Conservation (phyloP, 2,797 vertebrate genomes). For the Bucorvus abyssinicus region DNA sequence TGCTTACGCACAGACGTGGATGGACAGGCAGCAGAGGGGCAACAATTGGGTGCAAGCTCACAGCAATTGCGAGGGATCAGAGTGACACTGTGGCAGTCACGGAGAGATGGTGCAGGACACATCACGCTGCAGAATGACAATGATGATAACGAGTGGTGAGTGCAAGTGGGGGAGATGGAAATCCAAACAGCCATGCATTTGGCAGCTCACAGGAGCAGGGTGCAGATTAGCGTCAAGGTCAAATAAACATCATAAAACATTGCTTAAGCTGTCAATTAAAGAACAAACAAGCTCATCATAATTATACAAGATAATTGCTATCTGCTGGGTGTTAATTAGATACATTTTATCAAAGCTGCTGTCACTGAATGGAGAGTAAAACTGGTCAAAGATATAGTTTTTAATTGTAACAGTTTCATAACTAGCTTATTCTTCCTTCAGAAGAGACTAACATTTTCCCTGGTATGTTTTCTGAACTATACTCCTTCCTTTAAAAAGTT, state of each 20-base stretch:
- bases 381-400: not conserved
- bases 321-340: slow-evolving; percentile 63
- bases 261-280: slow-evolving; percentile 49
- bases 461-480: not conserved
- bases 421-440: not conserved
- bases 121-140: not conserved
- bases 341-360: slow-evolving; percentile 38
- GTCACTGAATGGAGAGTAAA: slow-evolving; percentile 13
- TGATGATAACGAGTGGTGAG: not conserved
- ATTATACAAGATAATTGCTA: slow-evolving; percentile 57
- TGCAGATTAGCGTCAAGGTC: slow-evolving; percentile 34
- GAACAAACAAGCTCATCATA: slow-evolving; percentile 55
- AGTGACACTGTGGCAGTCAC: not conserved
- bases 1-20: not conserved
- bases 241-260: slow-evolving; percentile 63
- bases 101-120: not conserved
- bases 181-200: not conserved
- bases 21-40: not conserved
- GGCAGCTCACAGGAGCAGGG: not conserved
- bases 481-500: not conserved
- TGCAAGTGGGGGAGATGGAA: not conserved
- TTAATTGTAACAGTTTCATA: not conserved
- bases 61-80: not conserved
- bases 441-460: not conserved
- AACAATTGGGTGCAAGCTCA: not conserved